Percentiles rank a stretch among this genome's conserved stretches.
Conservation (phyloP, 1,140 invertebrate species). For the Bemisia tabaci region DNA sequence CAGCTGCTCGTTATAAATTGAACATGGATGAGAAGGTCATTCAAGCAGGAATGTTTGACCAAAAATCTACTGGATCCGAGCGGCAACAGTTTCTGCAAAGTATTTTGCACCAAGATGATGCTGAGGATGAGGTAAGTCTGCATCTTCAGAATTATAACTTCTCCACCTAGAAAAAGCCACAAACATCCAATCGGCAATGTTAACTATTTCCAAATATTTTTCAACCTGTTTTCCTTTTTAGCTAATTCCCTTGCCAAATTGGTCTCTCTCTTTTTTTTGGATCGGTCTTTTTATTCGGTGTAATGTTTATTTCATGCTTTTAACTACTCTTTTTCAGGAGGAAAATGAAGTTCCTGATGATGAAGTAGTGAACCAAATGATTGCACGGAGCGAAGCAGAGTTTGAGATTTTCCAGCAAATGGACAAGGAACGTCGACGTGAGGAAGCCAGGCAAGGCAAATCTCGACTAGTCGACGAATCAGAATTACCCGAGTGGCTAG, state of each 20-base stretch:
- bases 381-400: conserved; percentile 86
- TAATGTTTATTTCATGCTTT: too few species aligned
- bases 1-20: conserved; percentile 49
- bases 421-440: conserved; percentile 76
- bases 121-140: conserved; percentile 63
- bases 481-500: conserved; percentile 87
- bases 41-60: conserved; percentile 90
- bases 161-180: conserved; percentile 1
- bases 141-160: neutral
- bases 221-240: too few species aligned
- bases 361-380: conserved; percentile 99
- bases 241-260: too few species aligned
- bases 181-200: too few species aligned
- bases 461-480: conserved; percentile 81
- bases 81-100: conserved; percentile 87
- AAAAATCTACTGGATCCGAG: conserved; percentile 92
- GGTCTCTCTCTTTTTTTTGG: too few species aligned
- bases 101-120: conserved; percentile 84
- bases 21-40: conserved; percentile 65
- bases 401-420: conserved; percentile 88
- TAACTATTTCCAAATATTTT: too few species aligned
- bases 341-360: conserved; percentile 98
- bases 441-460: conserved; percentile 61
- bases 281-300: too few species aligned
- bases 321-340: conserved; percentile 35